Percentiles rank a stretch among this genome's conserved stretches.
These are phyloP conservation scores for Rhincodon typus DNA, from an alignment of 2,797 vertebrate genomes.

Conservation along the genomic window DNA sequence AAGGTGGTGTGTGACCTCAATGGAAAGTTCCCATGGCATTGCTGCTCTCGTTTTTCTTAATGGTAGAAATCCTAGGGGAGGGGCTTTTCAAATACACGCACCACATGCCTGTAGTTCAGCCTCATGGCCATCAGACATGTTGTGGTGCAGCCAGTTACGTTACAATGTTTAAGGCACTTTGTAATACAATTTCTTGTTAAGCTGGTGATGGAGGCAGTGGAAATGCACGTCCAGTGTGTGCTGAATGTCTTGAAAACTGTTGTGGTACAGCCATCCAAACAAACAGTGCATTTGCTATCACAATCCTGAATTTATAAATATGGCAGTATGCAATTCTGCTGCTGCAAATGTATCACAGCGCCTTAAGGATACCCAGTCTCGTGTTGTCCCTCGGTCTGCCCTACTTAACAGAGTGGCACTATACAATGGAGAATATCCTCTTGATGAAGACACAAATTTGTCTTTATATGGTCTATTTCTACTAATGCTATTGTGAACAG, in stretches of 20 bases:
- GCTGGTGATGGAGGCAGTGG: no score
- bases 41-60: background rate
- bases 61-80: background rate
- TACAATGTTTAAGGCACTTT: background rate
- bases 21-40: background rate
- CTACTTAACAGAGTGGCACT: no score
- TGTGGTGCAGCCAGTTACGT: background rate
- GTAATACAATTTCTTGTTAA: background rate
- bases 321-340: background rate
- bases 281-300: background rate
- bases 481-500: background rate
- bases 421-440: background rate
- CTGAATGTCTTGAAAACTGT: background rate
- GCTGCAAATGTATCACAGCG: background rate
- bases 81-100: background rate
- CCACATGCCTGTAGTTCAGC: no score
- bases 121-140: background rate
- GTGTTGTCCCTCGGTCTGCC: background rate
- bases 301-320: background rate
- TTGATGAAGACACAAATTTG: background rate
- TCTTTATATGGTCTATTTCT: background rate
- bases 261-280: background rate
- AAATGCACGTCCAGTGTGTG: background rate
- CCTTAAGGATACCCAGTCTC: background rate
- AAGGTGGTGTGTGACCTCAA: background rate